Conservation (phyloP, 2,113 vertebrate species). For the Capreolus pygargus region DNA sequence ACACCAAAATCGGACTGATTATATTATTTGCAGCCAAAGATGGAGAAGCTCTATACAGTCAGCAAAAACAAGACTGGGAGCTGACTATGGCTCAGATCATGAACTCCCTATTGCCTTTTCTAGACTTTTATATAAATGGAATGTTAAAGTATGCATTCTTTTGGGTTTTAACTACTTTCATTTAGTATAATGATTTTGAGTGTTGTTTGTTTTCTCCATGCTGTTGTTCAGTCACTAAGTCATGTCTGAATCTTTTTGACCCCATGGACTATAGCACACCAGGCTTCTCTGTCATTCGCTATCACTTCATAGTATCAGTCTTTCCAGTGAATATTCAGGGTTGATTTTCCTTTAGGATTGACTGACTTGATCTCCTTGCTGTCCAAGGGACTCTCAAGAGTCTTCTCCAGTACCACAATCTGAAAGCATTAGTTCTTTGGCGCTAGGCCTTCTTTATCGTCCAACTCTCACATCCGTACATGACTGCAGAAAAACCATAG, state of each 20-base stretch:
- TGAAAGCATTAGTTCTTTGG: not conserved
- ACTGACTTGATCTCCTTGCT: not conserved
- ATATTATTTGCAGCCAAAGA: not conserved
- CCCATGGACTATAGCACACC: not conserved
- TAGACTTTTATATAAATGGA: not conserved
- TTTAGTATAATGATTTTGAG: not conserved
- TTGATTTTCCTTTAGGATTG: not conserved
- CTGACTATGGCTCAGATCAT: not conserved
- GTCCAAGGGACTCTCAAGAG: not conserved
- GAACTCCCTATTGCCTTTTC: not conserved
- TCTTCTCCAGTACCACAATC: not conserved
- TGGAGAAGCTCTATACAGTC: not conserved
- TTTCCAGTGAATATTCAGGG: not conserved
- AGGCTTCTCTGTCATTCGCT: not conserved
- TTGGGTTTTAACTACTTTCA: not conserved
- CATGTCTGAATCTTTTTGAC: not conserved
- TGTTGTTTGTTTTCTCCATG: not conserved
- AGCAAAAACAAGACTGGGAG: not conserved
- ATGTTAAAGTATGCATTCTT: not conserved
- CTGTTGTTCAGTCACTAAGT: not conserved
- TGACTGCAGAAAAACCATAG: not conserved
- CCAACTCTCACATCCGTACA: not conserved
- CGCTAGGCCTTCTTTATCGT: not conserved
- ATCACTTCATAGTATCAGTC: not conserved
- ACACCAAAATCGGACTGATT: not conserved